A percentile compares a stretch with the other conserved stretches of the same genome.
Evolutionary conservation across 1,140 invertebrate genomes (phyloP).

Genomic region (Pseudomyrmex dendroicus): DNA sequence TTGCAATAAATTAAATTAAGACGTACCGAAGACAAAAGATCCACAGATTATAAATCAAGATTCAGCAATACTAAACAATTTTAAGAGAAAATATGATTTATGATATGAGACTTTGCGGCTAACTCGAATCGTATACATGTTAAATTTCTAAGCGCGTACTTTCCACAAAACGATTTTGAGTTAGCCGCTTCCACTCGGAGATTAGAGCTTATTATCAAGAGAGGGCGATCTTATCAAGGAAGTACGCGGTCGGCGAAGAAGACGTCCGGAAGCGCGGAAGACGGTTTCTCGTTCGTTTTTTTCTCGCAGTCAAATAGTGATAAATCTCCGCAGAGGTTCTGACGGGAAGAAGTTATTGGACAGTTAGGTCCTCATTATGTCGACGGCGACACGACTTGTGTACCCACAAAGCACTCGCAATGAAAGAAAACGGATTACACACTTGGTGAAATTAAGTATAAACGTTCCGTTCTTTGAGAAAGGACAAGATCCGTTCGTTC

Average conservation of each 20-base stretch:
- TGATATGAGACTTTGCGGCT: background rate
- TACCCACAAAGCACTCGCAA: background rate
- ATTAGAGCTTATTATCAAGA: conserved; percentile 63
- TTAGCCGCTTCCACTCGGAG: conserved; percentile 76
- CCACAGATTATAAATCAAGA: conserved; percentile 58
- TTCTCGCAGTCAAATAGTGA: conserved; percentile 20
- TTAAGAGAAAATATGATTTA: background rate
- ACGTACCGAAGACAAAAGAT: conserved; percentile 53
- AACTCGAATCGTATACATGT: background rate
- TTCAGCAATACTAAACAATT: background rate
- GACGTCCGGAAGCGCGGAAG: conserved; percentile 62
- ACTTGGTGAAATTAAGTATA: conserved; percentile 3
- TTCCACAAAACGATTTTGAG: conserved; percentile 34
- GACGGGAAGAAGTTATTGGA: background rate
- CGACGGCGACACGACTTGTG: background rate
- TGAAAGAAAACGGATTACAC: conserved; percentile 12
- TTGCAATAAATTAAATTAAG: background rate
- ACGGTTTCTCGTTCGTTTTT: conserved; percentile 54
- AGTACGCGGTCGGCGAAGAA: conserved; percentile 73
- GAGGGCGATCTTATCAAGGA: conserved; percentile 67
- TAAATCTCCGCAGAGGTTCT: conserved; percentile 34
- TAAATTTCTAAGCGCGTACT: conserved; percentile 1
- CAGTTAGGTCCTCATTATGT: background rate
- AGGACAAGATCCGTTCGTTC: background rate
- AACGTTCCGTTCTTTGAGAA: background rate